Conservation (phyloP, 2,888 invertebrate genomes). For the Chrysolina haemoptera region DNA sequence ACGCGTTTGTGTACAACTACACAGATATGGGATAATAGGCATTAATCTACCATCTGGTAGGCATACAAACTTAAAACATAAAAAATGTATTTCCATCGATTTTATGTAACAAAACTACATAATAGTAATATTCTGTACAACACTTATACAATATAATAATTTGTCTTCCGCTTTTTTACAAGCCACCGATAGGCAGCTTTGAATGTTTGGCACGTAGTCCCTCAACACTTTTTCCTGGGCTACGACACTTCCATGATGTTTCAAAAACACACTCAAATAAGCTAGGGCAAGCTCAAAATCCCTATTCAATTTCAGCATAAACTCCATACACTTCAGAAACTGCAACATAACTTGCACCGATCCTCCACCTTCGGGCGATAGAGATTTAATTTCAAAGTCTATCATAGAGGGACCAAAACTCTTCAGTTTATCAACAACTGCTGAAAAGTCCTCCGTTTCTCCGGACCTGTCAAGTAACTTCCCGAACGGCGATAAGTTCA, state of each 20-base stretch:
- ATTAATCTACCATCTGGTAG: background rate
- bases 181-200: conserved; percentile 73
- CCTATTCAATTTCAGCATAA: conserved; percentile 80
- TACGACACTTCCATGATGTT: conserved; percentile 80
- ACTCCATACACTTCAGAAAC: conserved; percentile 83
- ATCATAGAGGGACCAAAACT: conserved; percentile 85
- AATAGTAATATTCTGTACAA: conserved; percentile 83
- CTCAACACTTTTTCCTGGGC: conserved; percentile 73
- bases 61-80: background rate
- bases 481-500: conserved; percentile 80
- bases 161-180: conserved; percentile 81
- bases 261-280: conserved; percentile 90
- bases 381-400: conserved; percentile 88
- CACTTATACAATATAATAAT: conserved; percentile 82
- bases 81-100: background rate
- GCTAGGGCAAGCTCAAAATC: conserved; percentile 94
- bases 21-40: too few species aligned
- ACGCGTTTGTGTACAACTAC: too few species aligned
- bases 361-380: conserved; percentile 85
- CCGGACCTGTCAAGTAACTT: conserved; percentile 74
- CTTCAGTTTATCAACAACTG: conserved; percentile 77
- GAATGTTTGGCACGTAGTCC: conserved; percentile 73
- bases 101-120: conserved; percentile 51
- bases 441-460: conserved; percentile 71
- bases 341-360: conserved; percentile 80